phyloP scores from a whole-genome alignment of 2,888 invertebrate genomes.

The Panorpa germanica region DNA sequence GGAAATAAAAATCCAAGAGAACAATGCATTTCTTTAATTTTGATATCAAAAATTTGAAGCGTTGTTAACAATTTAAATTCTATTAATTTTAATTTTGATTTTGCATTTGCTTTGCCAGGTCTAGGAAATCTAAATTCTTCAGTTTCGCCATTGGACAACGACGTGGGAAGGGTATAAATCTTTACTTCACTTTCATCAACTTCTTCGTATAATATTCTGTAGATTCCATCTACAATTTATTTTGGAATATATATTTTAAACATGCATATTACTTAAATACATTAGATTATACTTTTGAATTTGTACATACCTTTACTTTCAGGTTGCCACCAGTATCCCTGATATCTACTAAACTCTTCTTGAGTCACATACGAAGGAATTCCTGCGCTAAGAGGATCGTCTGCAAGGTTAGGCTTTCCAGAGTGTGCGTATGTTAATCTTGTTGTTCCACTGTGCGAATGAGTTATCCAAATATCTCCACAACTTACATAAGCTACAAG shows the following conservation, averaged over 20 bases:
- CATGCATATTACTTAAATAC: too few species aligned
- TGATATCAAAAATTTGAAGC: conserved; percentile 53
- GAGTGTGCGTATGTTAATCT: conserved; percentile 51
- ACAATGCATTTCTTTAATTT: conserved; percentile 55
- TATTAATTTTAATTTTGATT: conserved; percentile 70
- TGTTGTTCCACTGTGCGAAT: conserved; percentile 38
- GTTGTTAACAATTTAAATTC: conserved; percentile 45
- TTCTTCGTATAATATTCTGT: conserved; percentile 70
- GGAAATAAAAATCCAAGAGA: conserved; percentile 68
- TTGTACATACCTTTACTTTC: conserved; percentile 32
- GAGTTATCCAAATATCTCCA: conserved; percentile 79
- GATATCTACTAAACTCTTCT: conserved; percentile 92
- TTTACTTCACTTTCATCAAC: conserved; percentile 83
- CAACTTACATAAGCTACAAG: conserved; percentile 80
- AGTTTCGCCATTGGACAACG: conserved; percentile 58
- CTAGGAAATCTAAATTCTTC: conserved; percentile 76
- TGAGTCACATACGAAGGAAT: conserved; percentile 97
- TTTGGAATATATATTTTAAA: too few species aligned
- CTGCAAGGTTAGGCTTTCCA: conserved; percentile 45
- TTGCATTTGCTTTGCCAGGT: conserved; percentile 80
- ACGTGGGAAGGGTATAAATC: conserved; percentile 73
- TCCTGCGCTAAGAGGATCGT: conserved; percentile 79
- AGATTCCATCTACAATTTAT: conserved; percentile 40
- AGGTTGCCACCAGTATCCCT: conserved; percentile 98
- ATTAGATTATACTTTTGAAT: background rate